Conservation (phyloP, 2,113 vertebrate genomes). For the Pelecanoides urinatrix region DNA sequence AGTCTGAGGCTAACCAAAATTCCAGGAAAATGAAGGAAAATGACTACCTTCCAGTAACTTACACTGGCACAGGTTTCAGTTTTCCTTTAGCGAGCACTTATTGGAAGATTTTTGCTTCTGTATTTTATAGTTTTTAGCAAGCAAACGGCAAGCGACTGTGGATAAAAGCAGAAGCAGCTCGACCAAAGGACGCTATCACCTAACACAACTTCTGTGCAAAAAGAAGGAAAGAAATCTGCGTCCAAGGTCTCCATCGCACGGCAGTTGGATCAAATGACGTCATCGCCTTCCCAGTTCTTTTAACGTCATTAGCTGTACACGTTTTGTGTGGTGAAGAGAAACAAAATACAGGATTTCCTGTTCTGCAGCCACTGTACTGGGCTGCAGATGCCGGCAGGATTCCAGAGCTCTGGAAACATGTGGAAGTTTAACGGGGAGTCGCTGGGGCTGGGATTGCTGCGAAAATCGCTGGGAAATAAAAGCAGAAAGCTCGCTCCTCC, state of each 20-base stretch:
- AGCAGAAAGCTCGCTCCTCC: background rate
- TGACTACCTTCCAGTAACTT: background rate
- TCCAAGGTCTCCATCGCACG: rapidly evolving
- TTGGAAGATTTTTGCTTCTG: background rate
- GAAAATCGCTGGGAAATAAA: rapidly evolving
- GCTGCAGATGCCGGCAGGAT: conserved; percentile 23
- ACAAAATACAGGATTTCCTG: conserved; percentile 61
- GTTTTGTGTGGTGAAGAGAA: background rate
- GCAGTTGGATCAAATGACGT: background rate
- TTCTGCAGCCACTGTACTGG: background rate
- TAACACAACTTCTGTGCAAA: background rate
- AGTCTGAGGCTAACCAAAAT: conserved; percentile 8
- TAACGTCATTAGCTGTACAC: background rate
- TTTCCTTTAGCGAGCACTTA: background rate
- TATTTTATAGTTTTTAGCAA: background rate
- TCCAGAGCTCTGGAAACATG: background rate
- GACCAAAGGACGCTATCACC: background rate
- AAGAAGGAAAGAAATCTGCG: rapidly evolving
- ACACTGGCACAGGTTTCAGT: background rate
- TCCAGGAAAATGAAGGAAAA: conserved; percentile 27
- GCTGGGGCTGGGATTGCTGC: background rate
- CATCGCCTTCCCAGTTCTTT: background rate
- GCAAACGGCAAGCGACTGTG: background rate
- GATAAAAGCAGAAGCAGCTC: background rate
- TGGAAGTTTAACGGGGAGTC: background rate